phyloP scores from a whole-genome alignment of 2,797 vertebrate genomes.

The Coluber constrictor region DNA sequence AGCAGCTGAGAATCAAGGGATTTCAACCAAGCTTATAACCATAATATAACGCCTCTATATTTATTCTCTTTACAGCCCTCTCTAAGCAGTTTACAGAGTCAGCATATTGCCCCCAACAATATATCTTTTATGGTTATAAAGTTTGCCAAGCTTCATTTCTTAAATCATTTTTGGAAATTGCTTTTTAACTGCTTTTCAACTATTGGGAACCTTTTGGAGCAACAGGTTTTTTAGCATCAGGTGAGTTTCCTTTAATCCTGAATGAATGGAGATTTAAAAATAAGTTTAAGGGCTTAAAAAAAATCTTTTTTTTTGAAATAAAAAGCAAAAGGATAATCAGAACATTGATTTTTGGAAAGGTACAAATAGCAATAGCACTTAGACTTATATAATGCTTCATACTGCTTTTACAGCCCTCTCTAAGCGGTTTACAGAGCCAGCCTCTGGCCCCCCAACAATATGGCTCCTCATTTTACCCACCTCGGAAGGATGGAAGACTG shows the following conservation, averaged over 20 bases:
- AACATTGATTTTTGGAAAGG: not conserved
- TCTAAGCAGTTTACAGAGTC: too few relatives aligned
- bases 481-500: too few relatives aligned
- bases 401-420: too few relatives aligned
- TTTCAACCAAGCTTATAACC: not conserved
- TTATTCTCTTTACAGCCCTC: too few relatives aligned
- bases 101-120: too few relatives aligned
- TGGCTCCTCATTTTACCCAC: too few relatives aligned
- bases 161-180: not conserved
- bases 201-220: not conserved
- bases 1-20: not conserved
- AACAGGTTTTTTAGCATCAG: not conserved
- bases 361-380: not conserved
- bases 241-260: not conserved
- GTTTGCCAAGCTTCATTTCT: not conserved
- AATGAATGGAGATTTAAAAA: not conserved
- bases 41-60: not conserved
- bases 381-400: too few relatives aligned
- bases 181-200: not conserved
- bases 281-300: not conserved
- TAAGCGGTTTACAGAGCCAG: too few relatives aligned
- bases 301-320: not conserved
- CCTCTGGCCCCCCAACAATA: too few relatives aligned
- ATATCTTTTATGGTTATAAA: not conserved
- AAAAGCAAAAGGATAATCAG: not conserved